Base-by-base conservation (phyloP, 2,113 vertebrate species). In the Peromyscus californicus region DNA sequence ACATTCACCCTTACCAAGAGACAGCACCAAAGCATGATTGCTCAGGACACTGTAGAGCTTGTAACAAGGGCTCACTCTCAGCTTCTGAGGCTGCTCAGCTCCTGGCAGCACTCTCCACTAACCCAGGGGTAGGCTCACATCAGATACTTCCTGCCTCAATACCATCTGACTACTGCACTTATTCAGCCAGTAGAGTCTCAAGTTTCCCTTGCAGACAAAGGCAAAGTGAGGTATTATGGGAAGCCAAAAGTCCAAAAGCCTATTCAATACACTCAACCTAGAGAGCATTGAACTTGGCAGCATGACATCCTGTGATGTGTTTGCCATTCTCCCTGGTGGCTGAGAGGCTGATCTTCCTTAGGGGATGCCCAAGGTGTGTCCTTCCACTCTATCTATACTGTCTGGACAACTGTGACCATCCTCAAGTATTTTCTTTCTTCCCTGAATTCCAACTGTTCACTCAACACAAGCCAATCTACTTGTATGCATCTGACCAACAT, bases 41-140 rank as follows among this genome's bases (percentile, higher is more conserved):
- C 48, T 19, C 0, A 0, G 1, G 9, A 21, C 48, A 4, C 42
- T 89, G 0, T 1, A 7, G 48, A 33, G 59, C 26, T 31, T 11
- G 3, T 2, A 13, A 5, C 26, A 22, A 51, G 69, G 22, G 45
- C 69, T 24, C 21, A 2, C 4, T 15, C 51, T 24, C 45, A 7
- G 16, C 29, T 15, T 17, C 2, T 1, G 5, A 13, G 36, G 36
- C 36, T n/a, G 0, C 51, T 31, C 33, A 3, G 16, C 22, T 12
- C 12, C 3, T 0, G 21, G 21, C 22, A 6, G 16, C 5, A 4
- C 22, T 15, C 11, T 5, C 16, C 2, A 24, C 33, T 5, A 4
- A 11, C 8, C 3, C n/a, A 11, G 39, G 26, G 61, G 51, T 11
- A 12, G 42, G 51, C 22, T 26, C 6, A 0, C 0, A 13, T 5